Conservation (phyloP, 1,140 invertebrate genomes). For the Mamestra configurata region DNA sequence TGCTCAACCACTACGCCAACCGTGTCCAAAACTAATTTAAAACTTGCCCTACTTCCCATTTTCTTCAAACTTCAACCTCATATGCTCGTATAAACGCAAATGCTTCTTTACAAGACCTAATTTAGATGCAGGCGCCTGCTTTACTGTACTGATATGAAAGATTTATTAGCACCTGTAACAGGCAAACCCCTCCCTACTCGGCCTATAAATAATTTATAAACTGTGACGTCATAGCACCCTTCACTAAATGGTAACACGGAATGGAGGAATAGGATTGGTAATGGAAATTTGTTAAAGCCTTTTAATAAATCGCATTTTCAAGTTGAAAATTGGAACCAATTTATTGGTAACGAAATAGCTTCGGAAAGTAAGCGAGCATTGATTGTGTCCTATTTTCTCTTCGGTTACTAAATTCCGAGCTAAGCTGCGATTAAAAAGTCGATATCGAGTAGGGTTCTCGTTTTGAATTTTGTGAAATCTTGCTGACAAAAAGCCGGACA, state of each 20-base stretch:
- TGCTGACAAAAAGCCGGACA: too few species aligned
- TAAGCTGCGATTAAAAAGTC: conserved; percentile 3
- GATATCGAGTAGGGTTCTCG: neutral
- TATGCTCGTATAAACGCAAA: neutral
- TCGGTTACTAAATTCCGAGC: neutral
- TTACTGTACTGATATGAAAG: neutral
- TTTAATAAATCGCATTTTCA: conserved; percentile 32
- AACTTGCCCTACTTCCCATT: neutral
- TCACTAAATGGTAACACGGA: conserved; percentile 26
- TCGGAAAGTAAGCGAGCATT: neutral
- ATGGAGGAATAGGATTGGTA: neutral
- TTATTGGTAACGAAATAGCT: conserved; percentile 31
- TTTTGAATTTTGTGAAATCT: neutral
- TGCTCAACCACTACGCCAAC: too few species aligned
- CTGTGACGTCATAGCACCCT: conserved; percentile 1
- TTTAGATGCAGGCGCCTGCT: neutral
- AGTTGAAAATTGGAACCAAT: conserved; percentile 27
- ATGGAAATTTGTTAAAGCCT: conserved; percentile 14
- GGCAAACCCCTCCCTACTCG: neutral
- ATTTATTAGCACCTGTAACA: conserved; percentile 30
- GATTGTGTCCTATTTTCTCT: conserved; percentile 6
- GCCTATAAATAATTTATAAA: conserved; percentile 18
- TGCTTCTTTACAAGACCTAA: conserved; percentile 7
- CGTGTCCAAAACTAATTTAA: neutral
- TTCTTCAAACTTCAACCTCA: neutral